Evolutionary conservation across 2,113 vertebrate species (phyloP).

Genomic region (Promerops cafer): DNA sequence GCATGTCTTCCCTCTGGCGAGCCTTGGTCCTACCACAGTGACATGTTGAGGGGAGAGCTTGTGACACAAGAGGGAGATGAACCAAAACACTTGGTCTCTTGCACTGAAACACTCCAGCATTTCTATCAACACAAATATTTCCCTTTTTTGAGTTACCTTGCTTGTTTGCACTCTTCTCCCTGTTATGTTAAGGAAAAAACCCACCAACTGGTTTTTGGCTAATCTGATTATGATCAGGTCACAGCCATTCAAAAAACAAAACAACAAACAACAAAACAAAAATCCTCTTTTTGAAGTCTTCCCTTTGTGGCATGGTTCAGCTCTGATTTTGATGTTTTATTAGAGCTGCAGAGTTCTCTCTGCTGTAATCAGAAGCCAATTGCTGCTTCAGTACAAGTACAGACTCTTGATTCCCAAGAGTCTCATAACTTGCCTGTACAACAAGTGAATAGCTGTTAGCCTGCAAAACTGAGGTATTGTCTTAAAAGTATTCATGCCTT

Average conservation of each 20-base stretch:
- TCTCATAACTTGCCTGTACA: background rate
- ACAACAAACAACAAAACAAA: background rate
- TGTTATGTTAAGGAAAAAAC: background rate
- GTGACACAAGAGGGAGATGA: background rate
- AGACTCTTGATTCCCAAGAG: background rate
- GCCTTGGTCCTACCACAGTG: background rate
- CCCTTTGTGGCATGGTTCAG: background rate
- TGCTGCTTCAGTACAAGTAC: background rate
- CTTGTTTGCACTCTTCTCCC: background rate
- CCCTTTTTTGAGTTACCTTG: background rate
- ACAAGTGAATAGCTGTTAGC: background rate
- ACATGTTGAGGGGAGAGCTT: background rate
- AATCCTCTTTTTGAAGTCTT: background rate
- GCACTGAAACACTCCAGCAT: background rate
- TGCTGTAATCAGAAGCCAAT: background rate
- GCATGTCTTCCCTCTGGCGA: background rate
- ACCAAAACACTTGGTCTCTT: background rate
- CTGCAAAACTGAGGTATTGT: background rate
- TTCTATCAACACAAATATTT: background rate
- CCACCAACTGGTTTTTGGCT: background rate
- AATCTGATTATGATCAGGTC: background rate
- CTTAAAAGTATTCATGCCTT: background rate
- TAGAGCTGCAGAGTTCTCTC: background rate
- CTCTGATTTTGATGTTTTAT: slow-evolving; percentile 2
- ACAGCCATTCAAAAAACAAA: background rate